Evolutionary conservation across 2,113 vertebrate genomes (phyloP).

Genomic region (Syrmaticus mikado): DNA sequence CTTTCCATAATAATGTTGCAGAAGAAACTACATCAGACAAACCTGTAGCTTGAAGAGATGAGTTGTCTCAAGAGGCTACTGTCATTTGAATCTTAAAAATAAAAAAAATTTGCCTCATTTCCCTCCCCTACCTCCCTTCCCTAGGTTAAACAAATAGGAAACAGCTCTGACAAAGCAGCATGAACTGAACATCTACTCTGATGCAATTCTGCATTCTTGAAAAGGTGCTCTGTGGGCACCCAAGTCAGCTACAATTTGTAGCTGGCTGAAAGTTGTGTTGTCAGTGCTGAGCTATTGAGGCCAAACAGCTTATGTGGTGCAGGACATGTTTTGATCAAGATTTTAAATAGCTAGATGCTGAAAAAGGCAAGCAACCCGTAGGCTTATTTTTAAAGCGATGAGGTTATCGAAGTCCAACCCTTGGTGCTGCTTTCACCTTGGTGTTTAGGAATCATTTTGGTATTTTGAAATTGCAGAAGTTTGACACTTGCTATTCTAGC

Average conservation of each 20-base stretch:
- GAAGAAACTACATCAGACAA: not conserved
- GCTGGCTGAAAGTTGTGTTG: not conserved
- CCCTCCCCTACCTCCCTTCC: too few species aligned
- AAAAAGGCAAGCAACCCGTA: not conserved
- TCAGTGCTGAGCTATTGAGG: not conserved
- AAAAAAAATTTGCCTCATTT: not conserved
- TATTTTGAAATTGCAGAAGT: constrained; percentile 29
- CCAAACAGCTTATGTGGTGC: not conserved
- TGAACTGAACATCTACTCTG: not conserved
- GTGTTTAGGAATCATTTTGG: not conserved
- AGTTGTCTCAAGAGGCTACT: not conserved
- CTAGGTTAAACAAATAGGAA: not conserved
- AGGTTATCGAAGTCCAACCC: not conserved
- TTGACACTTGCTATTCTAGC: not conserved
- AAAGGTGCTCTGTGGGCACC: not conserved
- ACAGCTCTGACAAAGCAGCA: not conserved
- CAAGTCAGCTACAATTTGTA: not conserved
- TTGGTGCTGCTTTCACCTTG: not conserved
- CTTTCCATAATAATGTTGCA: not conserved
- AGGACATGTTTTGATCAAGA: not conserved
- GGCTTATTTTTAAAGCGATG: not conserved
- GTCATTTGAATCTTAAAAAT: not conserved
- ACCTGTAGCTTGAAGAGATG: not conserved
- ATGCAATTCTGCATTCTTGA: not conserved
- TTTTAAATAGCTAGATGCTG: not conserved